Evolutionary conservation across 1,140 invertebrate species (phyloP).

Genomic region (Caerostris extrusa): DNA sequence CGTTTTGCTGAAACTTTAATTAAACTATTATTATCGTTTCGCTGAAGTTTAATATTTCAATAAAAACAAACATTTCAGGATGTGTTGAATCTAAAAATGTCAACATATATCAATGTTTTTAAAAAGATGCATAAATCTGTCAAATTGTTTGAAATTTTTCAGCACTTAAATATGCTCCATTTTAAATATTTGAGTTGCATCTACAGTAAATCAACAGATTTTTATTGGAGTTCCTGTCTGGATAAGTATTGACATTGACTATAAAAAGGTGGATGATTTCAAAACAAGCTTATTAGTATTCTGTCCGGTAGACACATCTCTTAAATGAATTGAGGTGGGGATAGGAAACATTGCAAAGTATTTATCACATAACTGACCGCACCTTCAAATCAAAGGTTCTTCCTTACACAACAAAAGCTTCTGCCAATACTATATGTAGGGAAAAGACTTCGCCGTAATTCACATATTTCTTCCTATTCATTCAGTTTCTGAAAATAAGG

Average conservation of each 20-base stretch:
- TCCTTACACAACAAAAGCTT: not conserved
- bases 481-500: too few relatives aligned
- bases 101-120: too few relatives aligned
- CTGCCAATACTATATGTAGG: too few relatives aligned
- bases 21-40: too few relatives aligned
- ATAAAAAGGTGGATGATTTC: not conserved
- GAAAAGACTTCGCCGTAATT: not conserved
- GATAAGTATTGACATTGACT: not conserved
- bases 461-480: not conserved
- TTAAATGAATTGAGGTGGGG: not conserved
- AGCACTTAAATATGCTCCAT: not conserved
- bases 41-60: too few relatives aligned
- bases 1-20: too few relatives aligned
- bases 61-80: too few relatives aligned
- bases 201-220: not conserved
- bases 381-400: not conserved
- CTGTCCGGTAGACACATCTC: not conserved
- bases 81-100: too few relatives aligned
- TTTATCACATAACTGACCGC: slow-evolving; percentile 12
- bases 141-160: not conserved
- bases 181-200: not conserved
- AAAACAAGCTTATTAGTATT: not conserved
- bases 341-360: not conserved
- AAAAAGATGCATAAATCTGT: not conserved
- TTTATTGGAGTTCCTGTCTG: not conserved